phyloP scores from a whole-genome alignment of 2,888 invertebrate genomes.

The Noctua fimbriata region DNA sequence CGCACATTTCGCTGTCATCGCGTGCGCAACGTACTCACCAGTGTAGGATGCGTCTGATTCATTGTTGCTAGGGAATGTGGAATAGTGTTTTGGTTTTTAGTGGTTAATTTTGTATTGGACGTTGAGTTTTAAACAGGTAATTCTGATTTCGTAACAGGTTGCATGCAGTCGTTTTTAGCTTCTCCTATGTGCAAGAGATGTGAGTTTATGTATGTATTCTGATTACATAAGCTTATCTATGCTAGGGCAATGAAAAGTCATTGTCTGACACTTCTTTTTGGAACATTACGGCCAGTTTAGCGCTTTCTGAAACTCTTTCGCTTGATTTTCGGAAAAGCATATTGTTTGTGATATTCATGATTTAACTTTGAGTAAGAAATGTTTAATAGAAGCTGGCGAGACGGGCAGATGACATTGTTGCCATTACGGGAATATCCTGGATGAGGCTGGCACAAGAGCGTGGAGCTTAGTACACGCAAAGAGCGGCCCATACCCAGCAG shows the following conservation, averaged over 20 bases:
- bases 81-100: neutral
- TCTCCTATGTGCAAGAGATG: neutral
- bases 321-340: neutral
- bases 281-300: no score
- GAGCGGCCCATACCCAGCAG: no score
- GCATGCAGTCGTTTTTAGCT: no score
- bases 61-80: constrained; percentile 34
- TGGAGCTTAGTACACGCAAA: no score
- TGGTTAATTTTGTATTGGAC: neutral
- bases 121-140: neutral
- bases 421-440: no score
- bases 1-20: constrained; percentile 81
- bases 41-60: constrained; percentile 69
- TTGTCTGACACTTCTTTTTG: neutral
- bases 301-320: no score
- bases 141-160: neutral
- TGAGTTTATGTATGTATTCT: neutral
- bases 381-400: neutral
- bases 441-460: no score
- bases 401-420: no score
- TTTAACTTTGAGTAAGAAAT: neutral
- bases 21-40: constrained; percentile 65
- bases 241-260: neutral
- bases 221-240: neutral
- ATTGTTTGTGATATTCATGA: neutral